A percentile compares a stretch with the other conserved stretches of the same genome.
phyloP scores from a whole-genome alignment of 1,140 invertebrate species.

The Cecropterus lyciades region DNA sequence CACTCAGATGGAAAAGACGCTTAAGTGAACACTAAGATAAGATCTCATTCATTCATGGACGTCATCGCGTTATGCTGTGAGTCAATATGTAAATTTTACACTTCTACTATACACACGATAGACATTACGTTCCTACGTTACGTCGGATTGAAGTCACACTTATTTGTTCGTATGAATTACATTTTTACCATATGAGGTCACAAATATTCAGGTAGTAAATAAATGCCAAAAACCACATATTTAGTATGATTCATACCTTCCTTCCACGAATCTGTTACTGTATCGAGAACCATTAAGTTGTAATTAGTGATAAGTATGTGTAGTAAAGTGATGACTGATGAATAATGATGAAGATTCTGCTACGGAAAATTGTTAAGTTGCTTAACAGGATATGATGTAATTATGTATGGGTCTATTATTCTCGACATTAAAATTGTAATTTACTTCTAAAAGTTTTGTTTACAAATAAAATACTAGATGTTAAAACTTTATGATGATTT shows the following conservation, averaged over 20 bases:
- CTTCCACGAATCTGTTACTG: constrained; percentile 38
- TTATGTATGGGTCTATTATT: constrained; percentile 3
- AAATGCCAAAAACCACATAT: constrained; percentile 18
- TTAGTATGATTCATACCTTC: constrained; percentile 28
- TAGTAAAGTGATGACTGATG: constrained; percentile 22
- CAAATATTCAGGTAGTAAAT: not conserved
- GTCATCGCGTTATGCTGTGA: constrained; percentile 14
- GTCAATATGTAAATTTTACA: constrained; percentile 36
- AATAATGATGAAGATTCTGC: constrained; percentile 39
- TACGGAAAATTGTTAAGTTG: constrained; percentile 40
- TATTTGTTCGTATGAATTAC: not conserved
- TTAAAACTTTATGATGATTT: too few species aligned
- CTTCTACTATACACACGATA: constrained; percentile 25
- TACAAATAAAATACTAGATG: not conserved
- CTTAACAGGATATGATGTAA: constrained; percentile 40
- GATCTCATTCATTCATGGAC: constrained; percentile 53
- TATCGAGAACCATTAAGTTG: constrained; percentile 40
- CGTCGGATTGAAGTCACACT: not conserved
- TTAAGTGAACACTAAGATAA: constrained; percentile 52
- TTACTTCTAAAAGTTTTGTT: not conserved
- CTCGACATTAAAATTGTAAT: not conserved
- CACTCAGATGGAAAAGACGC: constrained; percentile 43
- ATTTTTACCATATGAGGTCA: not conserved
- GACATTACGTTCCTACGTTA: constrained; percentile 12
- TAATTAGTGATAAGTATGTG: constrained; percentile 35